Evolutionary conservation across 2,113 vertebrate genomes (phyloP), one percentile per base, ranked within the genome.

Genomic region (Podarcis muralis): DNA sequence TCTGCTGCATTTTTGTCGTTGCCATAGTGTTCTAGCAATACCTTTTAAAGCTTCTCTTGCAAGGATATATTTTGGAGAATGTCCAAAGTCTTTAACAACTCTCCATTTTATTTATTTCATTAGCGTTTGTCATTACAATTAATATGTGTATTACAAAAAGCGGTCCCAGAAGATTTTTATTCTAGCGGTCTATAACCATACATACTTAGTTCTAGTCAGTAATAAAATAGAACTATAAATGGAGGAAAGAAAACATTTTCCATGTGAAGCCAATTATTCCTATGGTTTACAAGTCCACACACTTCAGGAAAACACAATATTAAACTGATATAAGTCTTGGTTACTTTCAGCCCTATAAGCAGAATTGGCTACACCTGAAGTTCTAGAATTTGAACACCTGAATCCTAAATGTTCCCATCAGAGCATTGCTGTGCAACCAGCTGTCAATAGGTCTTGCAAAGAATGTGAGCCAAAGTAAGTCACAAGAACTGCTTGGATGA

Each of bases 241-340:
- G 48, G 48, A 53, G 48, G 48, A 53, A 53, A 72, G 27, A 6
- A 15, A 71, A 22, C 48, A 30, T 69, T 83, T 83, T 32, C 27
- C 9, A 68, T 72, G 27, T 74, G 84, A 81, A 89, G 88, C 9
- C 12, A 90, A 57, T 48, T 84, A 48, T 88, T 90, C 83, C 87
- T 91, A 84, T 91, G 81, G 20, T 88, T 76, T 65, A 75, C 11
- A 40, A 57, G 11, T 5, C 5, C 18, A 40, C 22, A 11, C n/a
- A 6, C 53, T 89, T 85, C 66, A 71, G 16, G 12, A 71, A 48
- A 62, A 43, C 13, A 43, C 12, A 32, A 25, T 20, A 57, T 30
- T 68, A 53, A 30, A 32, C 5, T 57, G n/a, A 53, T 8, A 27
- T 20, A 22, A 40, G 16, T 13, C 27, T 18, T 69, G 5, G 27